Base-by-base conservation (phyloP, 2,888 invertebrate genomes). In the Troides helena region DNA sequence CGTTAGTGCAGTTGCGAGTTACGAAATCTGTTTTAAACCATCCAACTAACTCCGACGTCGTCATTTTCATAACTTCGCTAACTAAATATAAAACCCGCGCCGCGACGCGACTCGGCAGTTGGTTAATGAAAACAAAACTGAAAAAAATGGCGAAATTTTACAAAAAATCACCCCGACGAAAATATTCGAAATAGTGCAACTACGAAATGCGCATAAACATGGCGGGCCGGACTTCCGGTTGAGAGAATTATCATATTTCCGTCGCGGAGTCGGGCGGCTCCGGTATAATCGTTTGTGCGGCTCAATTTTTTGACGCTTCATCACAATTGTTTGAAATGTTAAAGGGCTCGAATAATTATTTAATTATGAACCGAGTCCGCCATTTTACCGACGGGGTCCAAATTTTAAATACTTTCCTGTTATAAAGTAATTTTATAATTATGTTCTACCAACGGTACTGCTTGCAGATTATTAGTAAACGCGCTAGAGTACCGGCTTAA, bases 211-310 rank as follows among this genome's bases (percentile, higher is more conserved):
- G 69, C 65, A 65, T 72, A 72, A 73, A 72, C 73, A 73, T 65
- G 64, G 67, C 67, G 62, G 62, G 59, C 61, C 61, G 53, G 59
- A 68, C 66, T 68, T 73, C 73, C 73, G 73, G 70, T 50, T 57
- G 67, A 30, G 59, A 43, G 68, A 69, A 71, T 72, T 72, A 72
- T 72, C 71, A 71, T 73, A 73, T 71, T 71, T 73, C 71, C 71
- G 71, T 63, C 64, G 21, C 65, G 67, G 68, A 65, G 25, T 43
- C 58, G 63, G 57, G 60, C 50, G 43, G 56, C 23, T 50, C 58
- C 58, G 43, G 61, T 59, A 63, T 65, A 36, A 30, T 21, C 43
- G 39, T 30, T 30, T 4, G 30, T 3, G 30, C 30, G 59, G 62
- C 30, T 56, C 59, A 56, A 25, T 70, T 71, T 71, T 67, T 67